Evolutionary conservation across 2,888 invertebrate genomes (phyloP).

Genomic region (Netelia melanura): DNA sequence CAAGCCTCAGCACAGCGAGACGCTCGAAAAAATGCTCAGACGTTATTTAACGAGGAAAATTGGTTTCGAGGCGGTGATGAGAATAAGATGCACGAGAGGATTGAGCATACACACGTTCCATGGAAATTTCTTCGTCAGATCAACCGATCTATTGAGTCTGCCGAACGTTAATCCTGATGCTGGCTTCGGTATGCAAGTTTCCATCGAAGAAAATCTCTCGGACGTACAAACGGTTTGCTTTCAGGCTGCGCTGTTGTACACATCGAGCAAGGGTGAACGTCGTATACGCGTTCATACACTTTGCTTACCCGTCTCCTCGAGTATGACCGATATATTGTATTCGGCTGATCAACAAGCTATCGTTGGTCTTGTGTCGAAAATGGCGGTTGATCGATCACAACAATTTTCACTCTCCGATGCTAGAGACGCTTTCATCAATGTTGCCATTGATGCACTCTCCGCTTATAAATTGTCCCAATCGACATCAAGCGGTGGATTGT

Average conservation of each 20-base stretch:
- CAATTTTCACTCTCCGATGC: conserved; percentile 96
- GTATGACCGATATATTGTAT: conserved; percentile 93
- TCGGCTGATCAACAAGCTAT: conserved; percentile 98
- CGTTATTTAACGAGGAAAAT: conserved; percentile 98
- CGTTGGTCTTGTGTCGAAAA: conserved; percentile 96
- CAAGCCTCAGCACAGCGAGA: conserved; percentile 90
- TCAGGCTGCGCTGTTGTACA: conserved; percentile 98
- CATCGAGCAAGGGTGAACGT: conserved; percentile 97
- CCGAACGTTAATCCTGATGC: conserved; percentile 99
- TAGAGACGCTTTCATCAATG: conserved; percentile 98
- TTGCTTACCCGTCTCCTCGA: conserved; percentile 95
- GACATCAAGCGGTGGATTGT: conserved; percentile 87
- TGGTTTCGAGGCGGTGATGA: conserved; percentile 99
- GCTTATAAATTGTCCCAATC: conserved; percentile 89
- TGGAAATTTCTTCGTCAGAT: conserved; percentile 99
- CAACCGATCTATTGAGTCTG: conserved; percentile 97
- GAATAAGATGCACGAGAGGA: conserved; percentile 97
- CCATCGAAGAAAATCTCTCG: conserved; percentile 95
- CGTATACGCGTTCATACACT: conserved; percentile 99
- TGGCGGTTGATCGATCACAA: conserved; percentile 97
- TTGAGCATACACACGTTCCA: conserved; percentile 99
- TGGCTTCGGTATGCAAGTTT: conserved; percentile 98
- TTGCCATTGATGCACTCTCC: conserved; percentile 94
- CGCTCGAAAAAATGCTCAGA: conserved; percentile 91
- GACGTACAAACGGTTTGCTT: conserved; percentile 97